These are phyloP conservation scores for Xylocopa sonorina DNA, from an alignment of 1,140 invertebrate genomes.

Conservation along the genomic window DNA sequence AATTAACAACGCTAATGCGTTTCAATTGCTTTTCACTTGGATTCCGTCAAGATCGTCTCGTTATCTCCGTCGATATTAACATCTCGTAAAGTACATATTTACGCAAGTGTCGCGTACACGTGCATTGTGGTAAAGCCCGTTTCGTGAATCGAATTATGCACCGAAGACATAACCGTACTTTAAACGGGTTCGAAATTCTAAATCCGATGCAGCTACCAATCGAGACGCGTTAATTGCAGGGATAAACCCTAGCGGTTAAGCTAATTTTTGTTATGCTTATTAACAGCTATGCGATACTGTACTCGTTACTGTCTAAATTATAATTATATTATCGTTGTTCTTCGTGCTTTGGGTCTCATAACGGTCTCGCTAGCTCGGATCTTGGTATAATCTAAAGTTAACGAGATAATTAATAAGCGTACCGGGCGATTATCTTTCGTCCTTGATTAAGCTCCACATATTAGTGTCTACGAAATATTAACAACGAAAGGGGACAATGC, in stretches of 20 bases:
- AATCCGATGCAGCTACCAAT: slow-evolving; percentile 2
- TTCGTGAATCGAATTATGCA: slow-evolving; percentile 34
- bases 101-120: slow-evolving; percentile 25
- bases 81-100: slow-evolving; percentile 19
- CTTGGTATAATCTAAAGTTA: background rate
- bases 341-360: background rate
- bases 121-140: slow-evolving; percentile 26
- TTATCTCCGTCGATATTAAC: slow-evolving; percentile 21
- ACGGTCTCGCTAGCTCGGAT: background rate
- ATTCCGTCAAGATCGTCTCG: slow-evolving; percentile 1
- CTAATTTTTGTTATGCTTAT: background rate
- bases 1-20: slow-evolving; percentile 11
- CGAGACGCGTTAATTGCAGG: background rate
- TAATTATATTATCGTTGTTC: background rate
- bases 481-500: background rate
- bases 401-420: slow-evolving; percentile 4
- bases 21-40: slow-evolving; percentile 24
- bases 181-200: slow-evolving; percentile 1
- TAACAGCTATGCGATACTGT: background rate
- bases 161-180: slow-evolving; percentile 23
- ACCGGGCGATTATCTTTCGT: background rate
- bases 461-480: background rate
- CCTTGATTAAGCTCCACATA: background rate
- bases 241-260: background rate
- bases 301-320: background rate